Conservation (phyloP, 1,140 invertebrate genomes). For the Drosophila navojoa region DNA sequence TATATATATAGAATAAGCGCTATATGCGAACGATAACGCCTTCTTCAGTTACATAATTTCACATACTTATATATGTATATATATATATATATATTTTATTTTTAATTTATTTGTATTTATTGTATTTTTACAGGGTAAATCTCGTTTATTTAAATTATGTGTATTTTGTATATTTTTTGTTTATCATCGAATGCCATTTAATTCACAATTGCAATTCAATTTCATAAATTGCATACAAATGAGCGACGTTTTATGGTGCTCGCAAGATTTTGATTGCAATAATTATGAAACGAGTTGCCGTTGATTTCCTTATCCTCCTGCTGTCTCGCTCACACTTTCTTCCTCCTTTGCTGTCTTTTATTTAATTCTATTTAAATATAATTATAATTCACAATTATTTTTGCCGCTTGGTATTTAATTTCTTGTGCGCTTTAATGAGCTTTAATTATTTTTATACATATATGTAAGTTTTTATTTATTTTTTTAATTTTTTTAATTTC, state of each 20-base stretch:
- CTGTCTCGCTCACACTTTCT: not conserved
- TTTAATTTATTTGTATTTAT: no score
- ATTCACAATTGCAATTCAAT: slow-evolving; percentile 32
- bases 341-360: not conserved
- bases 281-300: slow-evolving; percentile 39
- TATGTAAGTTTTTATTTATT: slow-evolving; percentile 5
- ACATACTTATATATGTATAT: no score
- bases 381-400: slow-evolving; percentile 10
- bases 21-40: no score
- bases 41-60: no score
- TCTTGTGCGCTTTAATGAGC: slow-evolving; percentile 8
- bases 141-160: not conserved
- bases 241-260: slow-evolving; percentile 36
- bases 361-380: slow-evolving; percentile 24
- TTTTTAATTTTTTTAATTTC: not conserved
- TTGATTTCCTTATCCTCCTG: slow-evolving; percentile 35
- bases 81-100: not conserved
- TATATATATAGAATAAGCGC: no score
- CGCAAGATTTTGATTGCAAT: slow-evolving; percentile 24
- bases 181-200: slow-evolving; percentile 17
- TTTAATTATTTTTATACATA: not conserved
- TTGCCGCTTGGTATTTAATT: slow-evolving; percentile 11
- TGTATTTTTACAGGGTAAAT: not conserved
- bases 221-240: slow-evolving; percentile 37
- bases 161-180: not conserved